phyloP scores from a whole-genome alignment of 2,113 vertebrate species.

The Mobula birostris region DNA sequence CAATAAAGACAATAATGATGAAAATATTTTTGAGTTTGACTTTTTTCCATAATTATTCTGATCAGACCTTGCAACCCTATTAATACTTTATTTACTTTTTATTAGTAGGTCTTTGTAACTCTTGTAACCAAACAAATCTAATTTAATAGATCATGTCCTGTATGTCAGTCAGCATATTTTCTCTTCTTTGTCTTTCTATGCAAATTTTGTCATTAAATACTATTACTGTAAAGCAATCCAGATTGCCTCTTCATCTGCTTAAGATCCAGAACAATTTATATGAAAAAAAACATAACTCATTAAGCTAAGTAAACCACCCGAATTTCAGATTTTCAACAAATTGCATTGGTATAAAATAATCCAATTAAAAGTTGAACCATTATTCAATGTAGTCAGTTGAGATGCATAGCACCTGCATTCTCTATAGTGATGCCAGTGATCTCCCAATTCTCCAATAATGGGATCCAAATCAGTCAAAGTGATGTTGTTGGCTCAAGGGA shows the following conservation, averaged over 20 bases:
- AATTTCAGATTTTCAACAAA: background rate
- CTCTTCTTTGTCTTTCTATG: background rate
- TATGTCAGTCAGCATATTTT: background rate
- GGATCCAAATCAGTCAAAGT: constrained; percentile 27
- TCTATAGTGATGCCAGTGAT: too few species aligned
- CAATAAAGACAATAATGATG: background rate
- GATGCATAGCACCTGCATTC: background rate
- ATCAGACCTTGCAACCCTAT: background rate
- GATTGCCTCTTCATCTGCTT: background rate
- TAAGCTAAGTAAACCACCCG: background rate
- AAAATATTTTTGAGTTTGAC: background rate
- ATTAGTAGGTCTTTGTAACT: background rate
- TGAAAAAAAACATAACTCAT: background rate
- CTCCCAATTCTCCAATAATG: background rate
- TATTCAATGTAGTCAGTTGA: background rate
- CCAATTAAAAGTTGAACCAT: constrained; percentile 14
- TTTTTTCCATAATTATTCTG: background rate
- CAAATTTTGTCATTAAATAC: background rate
- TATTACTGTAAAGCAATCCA: background rate
- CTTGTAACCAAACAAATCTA: background rate
- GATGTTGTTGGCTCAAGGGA: background rate
- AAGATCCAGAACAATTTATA: background rate
- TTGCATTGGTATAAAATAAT: background rate
- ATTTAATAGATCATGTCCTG: background rate
- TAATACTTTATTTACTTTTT: background rate